These are phyloP conservation scores for Athalia rosae DNA, from an alignment of 2,888 invertebrate species.

Conservation along the genomic window DNA sequence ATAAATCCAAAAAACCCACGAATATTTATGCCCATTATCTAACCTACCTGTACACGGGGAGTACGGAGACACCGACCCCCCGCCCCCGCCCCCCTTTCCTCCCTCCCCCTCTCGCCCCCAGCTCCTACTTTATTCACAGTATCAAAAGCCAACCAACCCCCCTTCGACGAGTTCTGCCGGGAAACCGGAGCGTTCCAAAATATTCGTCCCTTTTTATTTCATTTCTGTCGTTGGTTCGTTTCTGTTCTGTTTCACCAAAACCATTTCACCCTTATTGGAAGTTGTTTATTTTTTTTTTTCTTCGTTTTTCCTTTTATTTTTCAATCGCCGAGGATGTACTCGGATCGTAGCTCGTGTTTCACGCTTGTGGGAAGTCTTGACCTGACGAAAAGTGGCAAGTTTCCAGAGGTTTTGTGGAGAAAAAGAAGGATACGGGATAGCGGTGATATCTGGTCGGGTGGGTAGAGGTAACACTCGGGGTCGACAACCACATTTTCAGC, in stretches of 20 bases:
- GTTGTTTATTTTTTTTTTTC: too few relatives aligned
- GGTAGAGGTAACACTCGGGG: slow-evolving; percentile 55
- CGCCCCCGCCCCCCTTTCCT: slow-evolving; percentile 50
- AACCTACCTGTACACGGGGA: slow-evolving; percentile 41
- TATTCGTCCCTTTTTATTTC: not conserved
- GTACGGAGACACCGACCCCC: too few relatives aligned
- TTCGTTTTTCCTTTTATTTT: not conserved
- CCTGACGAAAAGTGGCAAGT: slow-evolving; percentile 40
- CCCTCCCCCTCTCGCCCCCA: slow-evolving; percentile 51
- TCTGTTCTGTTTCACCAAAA: not conserved
- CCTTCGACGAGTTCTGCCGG: not conserved
- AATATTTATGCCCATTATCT: slow-evolving; percentile 71
- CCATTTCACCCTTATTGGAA: too few relatives aligned
- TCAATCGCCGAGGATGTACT: not conserved
- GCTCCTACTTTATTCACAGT: slow-evolving; percentile 14
- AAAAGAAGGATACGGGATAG: not conserved
- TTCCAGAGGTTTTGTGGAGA: slow-evolving; percentile 24
- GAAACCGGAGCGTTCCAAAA: not conserved
- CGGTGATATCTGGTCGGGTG: slow-evolving; percentile 48
- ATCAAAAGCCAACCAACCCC: not conserved
- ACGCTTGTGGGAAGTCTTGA: slow-evolving; percentile 43
- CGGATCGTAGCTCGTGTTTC: slow-evolving; percentile 28
- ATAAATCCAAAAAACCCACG: slow-evolving; percentile 69
- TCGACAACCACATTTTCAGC: slow-evolving; percentile 62
- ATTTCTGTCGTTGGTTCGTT: not conserved